These are phyloP conservation scores for Pocillopora damicornis DNA, from an alignment of 64 coral and sea anemone genomes.

Conservation along the genomic window DNA sequence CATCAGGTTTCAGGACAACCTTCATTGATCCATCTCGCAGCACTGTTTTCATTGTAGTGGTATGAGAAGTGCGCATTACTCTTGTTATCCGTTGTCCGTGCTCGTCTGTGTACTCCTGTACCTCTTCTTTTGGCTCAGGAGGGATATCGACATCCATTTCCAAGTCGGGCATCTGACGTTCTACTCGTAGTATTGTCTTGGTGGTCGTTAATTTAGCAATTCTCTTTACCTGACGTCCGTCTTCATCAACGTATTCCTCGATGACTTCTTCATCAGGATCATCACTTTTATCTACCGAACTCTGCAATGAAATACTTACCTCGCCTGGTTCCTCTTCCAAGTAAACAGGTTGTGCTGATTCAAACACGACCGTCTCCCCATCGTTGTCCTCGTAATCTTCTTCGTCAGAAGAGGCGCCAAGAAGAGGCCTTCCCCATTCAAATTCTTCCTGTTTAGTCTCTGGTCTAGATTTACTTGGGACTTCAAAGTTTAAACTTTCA, in stretches of 20 bases:
- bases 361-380: background rate
- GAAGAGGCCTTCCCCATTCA: constrained; percentile 37
- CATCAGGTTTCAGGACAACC: background rate
- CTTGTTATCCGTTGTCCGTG: constrained; percentile 75
- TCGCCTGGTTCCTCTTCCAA: constrained; percentile 30
- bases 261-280: constrained; percentile 43
- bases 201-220: constrained; percentile 65
- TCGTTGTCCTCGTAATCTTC: background rate
- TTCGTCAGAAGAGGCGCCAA: background rate
- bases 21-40: constrained; percentile 28
- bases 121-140: constrained; percentile 56
- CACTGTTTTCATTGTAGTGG: constrained; percentile 9
- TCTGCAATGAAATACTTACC: constrained; percentile 31
- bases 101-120: constrained; percentile 82
- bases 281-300: background rate
- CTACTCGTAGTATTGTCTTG: constrained; percentile 22
- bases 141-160: constrained; percentile 52
- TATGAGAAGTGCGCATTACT: constrained; percentile 49
- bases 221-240: constrained; percentile 60
- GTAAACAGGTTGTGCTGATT: constrained; percentile 33
- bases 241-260: constrained; percentile 71
- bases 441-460: background rate
- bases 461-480: background rate
- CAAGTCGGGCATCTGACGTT: background rate
- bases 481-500: background rate